Evolutionary conservation across 2,797 vertebrate genomes (phyloP).

Genomic region (Crossoptilon crossoptilon): DNA sequence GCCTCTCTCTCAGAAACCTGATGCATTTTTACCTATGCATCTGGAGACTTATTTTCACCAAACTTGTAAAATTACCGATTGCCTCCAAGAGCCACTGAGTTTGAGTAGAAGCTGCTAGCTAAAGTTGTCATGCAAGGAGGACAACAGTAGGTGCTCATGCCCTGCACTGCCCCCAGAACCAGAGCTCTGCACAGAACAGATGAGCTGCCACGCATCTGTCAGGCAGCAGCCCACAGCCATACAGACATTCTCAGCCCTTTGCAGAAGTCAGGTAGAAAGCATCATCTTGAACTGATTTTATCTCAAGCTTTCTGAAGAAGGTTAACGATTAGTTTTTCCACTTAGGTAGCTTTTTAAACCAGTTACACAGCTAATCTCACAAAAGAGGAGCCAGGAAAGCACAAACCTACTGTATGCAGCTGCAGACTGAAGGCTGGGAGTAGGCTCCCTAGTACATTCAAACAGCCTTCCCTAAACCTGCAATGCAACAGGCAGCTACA

Average conservation of each 20-base stretch:
- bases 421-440: neutral
- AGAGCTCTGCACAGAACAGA: neutral
- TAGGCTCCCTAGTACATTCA: neutral
- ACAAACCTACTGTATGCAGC: accelerated
- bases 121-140: neutral
- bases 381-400: accelerated
- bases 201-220: neutral
- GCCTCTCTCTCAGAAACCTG: neutral
- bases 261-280: neutral
- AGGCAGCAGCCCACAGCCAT: neutral
- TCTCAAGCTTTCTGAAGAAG: neutral
- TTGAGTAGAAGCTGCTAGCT: neutral
- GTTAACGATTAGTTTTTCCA: neutral
- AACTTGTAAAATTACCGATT: accelerated
- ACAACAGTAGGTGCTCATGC: neutral
- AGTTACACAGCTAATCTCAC: neutral
- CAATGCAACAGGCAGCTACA: neutral
- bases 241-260: neutral
- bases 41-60: neutral
- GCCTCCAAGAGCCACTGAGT: neutral
- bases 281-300: neutral
- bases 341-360: neutral
- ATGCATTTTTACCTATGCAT: neutral
- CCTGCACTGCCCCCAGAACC: neutral
- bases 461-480: neutral